Evolutionary conservation across 2,113 vertebrate genomes (phyloP), one percentile per base, ranked within the genome.

Genomic region (Mellivora capensis): DNA sequence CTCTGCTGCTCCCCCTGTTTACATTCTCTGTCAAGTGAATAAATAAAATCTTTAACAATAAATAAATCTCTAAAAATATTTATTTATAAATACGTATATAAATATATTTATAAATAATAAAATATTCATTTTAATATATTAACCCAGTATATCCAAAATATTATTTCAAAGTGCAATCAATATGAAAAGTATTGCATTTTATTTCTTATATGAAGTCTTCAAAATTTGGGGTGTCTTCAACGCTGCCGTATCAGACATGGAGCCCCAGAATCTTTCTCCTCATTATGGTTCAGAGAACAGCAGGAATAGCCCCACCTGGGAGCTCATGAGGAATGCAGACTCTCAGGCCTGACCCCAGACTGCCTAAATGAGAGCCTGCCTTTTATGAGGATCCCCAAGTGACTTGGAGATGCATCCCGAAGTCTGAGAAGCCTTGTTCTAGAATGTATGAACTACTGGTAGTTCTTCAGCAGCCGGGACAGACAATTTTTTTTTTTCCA

Each of bases 271-370:
- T 37, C 59, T n/a, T n/a, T 27, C 37, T 47, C 4, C 17, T 77
- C 49, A 11, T 74, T 52, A 81, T 17, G 27, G 85, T 4, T 42
- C 37, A 27, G 4, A 6, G 59, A 37, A 52, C 18, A 18, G 57
- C 0, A 57, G 18, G 42, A 2, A 23, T 2, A 12, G 25, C 1
- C 10, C 29, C 44, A 1, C 11, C 0, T 47, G 54, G 47, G 34
- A 29, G 18, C 23, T 7, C 37, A 21, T 57, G 0, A 25, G 61
- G 77, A n/a, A 4, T 4, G 54, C 7, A 13, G 79, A 15, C 0
- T 27, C 23, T 61, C 57, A n/a, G 85, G 71, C 25, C 27, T 74
- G 3, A 25, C 11, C 18, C 49, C 61, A 34, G 42, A 37, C 79
- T 72, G 34, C 29, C 39, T 8, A 15, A 21, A 25, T 29, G 54